These are phyloP conservation scores for Drosophila equinoxialis DNA, from an alignment of 1,140 invertebrate genomes.

Conservation along the genomic window DNA sequence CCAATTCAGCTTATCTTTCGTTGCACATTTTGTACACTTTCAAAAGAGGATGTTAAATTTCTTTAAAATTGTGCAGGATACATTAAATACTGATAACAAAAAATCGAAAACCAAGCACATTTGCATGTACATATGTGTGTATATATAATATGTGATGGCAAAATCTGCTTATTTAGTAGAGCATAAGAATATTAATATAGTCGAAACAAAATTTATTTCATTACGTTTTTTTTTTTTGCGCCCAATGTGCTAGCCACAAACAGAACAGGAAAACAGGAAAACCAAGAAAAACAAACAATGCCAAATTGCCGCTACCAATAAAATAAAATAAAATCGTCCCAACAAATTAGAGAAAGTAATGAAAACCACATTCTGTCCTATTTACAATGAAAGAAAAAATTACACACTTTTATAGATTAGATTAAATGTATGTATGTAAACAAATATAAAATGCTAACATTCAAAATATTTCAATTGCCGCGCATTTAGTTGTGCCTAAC, in stretches of 20 bases:
- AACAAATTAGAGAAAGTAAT: background rate
- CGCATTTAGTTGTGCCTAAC: too few species aligned
- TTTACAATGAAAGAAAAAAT: background rate
- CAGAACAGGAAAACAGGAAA: too few species aligned
- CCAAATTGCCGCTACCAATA: constrained; percentile 45
- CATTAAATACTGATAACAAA: too few species aligned
- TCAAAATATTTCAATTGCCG: too few species aligned
- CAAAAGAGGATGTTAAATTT: background rate
- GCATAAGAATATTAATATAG: background rate
- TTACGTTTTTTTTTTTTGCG: constrained; percentile 19
- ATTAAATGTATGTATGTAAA: too few species aligned
- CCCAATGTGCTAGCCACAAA: constrained; percentile 31
- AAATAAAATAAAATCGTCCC: background rate
- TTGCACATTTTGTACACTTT: constrained; percentile 4
- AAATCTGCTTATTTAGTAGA: background rate
- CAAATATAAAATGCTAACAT: too few species aligned
- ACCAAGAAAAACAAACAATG: constrained; percentile 30
- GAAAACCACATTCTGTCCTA: constrained; percentile 31
- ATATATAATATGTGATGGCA: too few species aligned
- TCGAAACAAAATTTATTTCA: background rate
- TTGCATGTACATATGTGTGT: too few species aligned
- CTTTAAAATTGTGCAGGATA: background rate
- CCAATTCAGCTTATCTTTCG: constrained; percentile 48
- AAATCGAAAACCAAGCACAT: too few species aligned
- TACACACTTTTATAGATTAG: background rate